These are phyloP conservation scores for Hyles euphorbiae DNA, from an alignment of 1,140 invertebrate species.

Conservation along the genomic window DNA sequence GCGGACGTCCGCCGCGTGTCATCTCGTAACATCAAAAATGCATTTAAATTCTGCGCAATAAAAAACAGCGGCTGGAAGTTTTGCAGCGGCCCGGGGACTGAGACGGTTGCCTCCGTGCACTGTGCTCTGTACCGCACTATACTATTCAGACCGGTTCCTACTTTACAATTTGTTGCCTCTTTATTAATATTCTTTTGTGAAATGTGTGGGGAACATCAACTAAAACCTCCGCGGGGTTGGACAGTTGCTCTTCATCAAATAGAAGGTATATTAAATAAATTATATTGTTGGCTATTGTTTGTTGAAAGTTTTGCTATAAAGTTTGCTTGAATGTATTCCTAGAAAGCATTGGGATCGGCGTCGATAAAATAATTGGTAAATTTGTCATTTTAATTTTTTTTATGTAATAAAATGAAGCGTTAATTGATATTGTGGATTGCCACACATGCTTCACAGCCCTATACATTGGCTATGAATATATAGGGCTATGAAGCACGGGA, in stretches of 20 bases:
- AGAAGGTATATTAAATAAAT: no score
- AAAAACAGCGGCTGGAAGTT: conserved; percentile 72
- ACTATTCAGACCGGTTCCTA: conserved; percentile 40
- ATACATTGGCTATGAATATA: no score
- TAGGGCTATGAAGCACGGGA: no score
- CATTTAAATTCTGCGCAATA: conserved; percentile 75
- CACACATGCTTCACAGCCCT: no score
- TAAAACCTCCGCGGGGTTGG: conserved; percentile 8
- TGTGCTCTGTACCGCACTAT: conserved; percentile 42
- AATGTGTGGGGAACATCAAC: conserved; percentile 14
- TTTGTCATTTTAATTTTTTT: no score
- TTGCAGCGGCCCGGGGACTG: conserved; percentile 64
- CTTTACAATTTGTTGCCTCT: conserved; percentile 33
- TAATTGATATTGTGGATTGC: no score
- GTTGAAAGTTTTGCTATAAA: conserved; percentile 21
- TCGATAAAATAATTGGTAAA: no score
- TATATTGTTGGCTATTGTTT: conserved; percentile 39
- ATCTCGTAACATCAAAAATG: conserved; percentile 76
- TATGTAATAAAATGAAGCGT: no score
- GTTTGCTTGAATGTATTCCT: neutral
- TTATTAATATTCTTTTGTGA: conserved; percentile 28
- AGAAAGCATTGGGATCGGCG: no score
- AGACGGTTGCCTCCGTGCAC: conserved; percentile 44
- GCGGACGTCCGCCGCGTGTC: conserved; percentile 70
- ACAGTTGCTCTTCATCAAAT: conserved; percentile 11